Percentiles rank a stretch among this genome's conserved stretches.
Evolutionary conservation across 2,113 vertebrate species (phyloP).

Genomic region (Bubo scandiacus): DNA sequence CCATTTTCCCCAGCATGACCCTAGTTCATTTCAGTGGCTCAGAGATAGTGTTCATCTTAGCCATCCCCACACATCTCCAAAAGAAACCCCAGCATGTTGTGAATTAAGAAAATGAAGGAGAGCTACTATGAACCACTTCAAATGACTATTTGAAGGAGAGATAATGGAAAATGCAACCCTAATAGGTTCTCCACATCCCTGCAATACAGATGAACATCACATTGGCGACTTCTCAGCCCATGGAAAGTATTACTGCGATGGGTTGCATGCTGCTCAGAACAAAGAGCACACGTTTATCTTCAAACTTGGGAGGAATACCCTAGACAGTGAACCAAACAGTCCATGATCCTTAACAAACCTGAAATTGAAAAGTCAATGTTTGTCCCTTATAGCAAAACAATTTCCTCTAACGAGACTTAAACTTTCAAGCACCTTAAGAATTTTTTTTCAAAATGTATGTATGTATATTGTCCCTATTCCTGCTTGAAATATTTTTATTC

Average conservation of each 20-base stretch:
- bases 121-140: not conserved
- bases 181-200: not conserved
- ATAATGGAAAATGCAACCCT: not conserved
- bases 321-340: constrained; percentile 33
- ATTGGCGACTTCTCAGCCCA: not conserved
- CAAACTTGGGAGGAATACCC: not conserved
- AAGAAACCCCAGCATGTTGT: not conserved
- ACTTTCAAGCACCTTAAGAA: not conserved
- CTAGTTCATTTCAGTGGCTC: not conserved
- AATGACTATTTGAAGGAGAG: not conserved
- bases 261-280: not conserved
- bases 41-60: not conserved
- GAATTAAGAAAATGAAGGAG: not conserved
- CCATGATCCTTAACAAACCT: constrained; percentile 25
- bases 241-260: not conserved
- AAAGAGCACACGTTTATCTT: constrained; percentile 35
- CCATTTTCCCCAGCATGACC: not conserved
- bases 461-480: not conserved
- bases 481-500: not conserved
- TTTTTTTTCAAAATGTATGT: not conserved
- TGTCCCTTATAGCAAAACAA: not conserved
- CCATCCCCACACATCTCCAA: not conserved
- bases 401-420: constrained; percentile 2
- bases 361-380: constrained; percentile 40
- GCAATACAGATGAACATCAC: not conserved